These are phyloP conservation scores for Cheilosia impressa DNA, from an alignment of 2,888 invertebrate species.

Conservation along the genomic window DNA sequence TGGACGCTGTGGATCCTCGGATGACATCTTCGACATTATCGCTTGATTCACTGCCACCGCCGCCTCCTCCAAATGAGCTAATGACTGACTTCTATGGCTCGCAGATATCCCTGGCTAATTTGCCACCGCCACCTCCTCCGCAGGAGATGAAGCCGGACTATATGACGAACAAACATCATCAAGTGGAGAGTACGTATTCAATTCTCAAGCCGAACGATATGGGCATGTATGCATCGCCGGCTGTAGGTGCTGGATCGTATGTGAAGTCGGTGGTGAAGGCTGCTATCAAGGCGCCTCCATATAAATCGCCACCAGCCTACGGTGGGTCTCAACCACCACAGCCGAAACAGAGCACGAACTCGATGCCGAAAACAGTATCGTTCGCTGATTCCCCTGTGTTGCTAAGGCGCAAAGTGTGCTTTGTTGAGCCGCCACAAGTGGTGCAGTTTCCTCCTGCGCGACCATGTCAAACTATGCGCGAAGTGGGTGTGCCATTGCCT, in stretches of 20 bases:
- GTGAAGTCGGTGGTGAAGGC: conserved; percentile 78
- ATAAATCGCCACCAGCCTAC: conserved; percentile 83
- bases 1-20: conserved; percentile 79
- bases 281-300: conserved; percentile 81
- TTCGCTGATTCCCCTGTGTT: conserved; percentile 84
- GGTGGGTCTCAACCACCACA: conserved; percentile 77
- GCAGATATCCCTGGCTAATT: conserved; percentile 87
- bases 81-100: conserved; percentile 85
- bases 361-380: conserved; percentile 81
- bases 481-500: conserved; percentile 85
- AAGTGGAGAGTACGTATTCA: conserved; percentile 54
- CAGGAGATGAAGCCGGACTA: conserved; percentile 77
- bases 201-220: conserved; percentile 69
- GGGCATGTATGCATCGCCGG: conserved; percentile 59
- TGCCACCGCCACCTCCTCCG: conserved; percentile 89
- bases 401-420: conserved; percentile 83
- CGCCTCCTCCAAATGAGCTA: conserved; percentile 87
- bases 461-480: conserved; percentile 73
- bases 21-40: conserved; percentile 91
- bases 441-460: conserved; percentile 78
- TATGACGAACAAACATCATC: conserved; percentile 72
- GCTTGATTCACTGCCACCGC: conserved; percentile 92
- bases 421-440: conserved; percentile 81
- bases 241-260: conserved; percentile 62
- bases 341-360: conserved; percentile 68